Evolutionary conservation across 2,888 invertebrate species (phyloP).

Genomic region (Salticus scenicus): DNA sequence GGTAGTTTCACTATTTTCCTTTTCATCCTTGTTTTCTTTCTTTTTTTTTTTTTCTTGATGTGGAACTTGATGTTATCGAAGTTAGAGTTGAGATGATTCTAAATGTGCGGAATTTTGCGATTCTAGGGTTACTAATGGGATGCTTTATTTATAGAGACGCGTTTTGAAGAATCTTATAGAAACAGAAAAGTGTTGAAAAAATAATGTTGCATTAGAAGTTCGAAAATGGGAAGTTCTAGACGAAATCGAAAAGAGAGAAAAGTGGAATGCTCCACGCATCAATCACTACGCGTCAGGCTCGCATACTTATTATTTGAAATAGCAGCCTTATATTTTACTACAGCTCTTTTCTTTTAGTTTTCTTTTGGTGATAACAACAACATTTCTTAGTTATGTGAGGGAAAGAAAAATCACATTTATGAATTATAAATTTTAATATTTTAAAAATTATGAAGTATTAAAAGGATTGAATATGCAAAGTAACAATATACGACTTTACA

Average conservation of each 20-base stretch:
- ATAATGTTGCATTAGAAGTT: background rate
- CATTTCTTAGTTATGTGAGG: too few relatives aligned
- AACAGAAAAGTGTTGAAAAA: background rate
- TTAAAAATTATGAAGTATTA: too few relatives aligned
- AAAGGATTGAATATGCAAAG: too few relatives aligned
- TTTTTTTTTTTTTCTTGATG: background rate
- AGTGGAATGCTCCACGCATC: background rate
- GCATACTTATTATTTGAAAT: background rate
- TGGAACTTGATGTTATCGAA: background rate
- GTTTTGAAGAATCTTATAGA: background rate
- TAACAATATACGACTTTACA: too few relatives aligned
- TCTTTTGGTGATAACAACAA: too few relatives aligned
- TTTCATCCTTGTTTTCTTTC: background rate
- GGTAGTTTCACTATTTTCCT: conserved; percentile 10
- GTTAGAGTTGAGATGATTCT: conserved; percentile 7
- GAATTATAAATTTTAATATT: too few relatives aligned
- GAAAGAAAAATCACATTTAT: too few relatives aligned
- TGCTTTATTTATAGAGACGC: background rate
- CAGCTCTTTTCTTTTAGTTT: background rate
- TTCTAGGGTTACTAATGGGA: conserved; percentile 12
- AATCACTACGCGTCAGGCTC: background rate
- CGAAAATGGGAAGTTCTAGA: background rate
- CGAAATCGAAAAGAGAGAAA: background rate
- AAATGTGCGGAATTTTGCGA: conserved; percentile 7
- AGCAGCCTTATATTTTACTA: background rate